Evolutionary conservation across 2,797 vertebrate species (phyloP), one percentile per base, ranked within the genome.

Genomic region (Numenius phaeopus): DNA sequence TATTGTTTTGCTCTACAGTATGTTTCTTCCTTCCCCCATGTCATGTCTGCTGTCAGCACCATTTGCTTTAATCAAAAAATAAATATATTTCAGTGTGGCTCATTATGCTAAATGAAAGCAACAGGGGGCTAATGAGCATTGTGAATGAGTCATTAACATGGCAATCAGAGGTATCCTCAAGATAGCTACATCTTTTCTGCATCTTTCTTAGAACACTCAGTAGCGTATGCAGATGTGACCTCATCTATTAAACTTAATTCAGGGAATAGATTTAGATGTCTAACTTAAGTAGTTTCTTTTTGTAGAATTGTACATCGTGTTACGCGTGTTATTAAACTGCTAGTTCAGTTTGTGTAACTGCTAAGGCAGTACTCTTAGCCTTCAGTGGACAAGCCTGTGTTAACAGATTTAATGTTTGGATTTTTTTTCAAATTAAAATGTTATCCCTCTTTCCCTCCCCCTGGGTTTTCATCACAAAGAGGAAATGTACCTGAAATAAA

Each of bases 41-140:
- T 47, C 23, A 18, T 3, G 9, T 61, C 76, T 90, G 57, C 49
- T 81, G 54, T 86, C 91, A 85, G 82, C 52, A 73, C 8, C 27
- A 47, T 59, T 86, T 84, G 34, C 76, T 95, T 93, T 91, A 94
- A 96, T 96, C 55, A 95, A 95, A 88, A 86, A 78, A 85, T 55
- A 89, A 95, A 80, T 83, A 89, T 50, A 89, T 92, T 95, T 78
- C 89, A 90, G 62, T 22, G 62, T 81, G 52, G 47, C 66, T 94
- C 71, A 81, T 97, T 96, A 96, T 85, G 81, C 87, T 94, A 93
- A 95, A 96, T 95, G 86, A 96, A 96, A 87, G 71, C 86, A 97
- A 83, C 62, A 86, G 87, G 80, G 46, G 64, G 52, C 91, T 97
- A 95, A 97, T 81, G 93, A 97, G 91, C 84, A 96, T 71, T 93